Conservation (phyloP, 1,140 invertebrate species). For the Drosophila mauritiana region DNA sequence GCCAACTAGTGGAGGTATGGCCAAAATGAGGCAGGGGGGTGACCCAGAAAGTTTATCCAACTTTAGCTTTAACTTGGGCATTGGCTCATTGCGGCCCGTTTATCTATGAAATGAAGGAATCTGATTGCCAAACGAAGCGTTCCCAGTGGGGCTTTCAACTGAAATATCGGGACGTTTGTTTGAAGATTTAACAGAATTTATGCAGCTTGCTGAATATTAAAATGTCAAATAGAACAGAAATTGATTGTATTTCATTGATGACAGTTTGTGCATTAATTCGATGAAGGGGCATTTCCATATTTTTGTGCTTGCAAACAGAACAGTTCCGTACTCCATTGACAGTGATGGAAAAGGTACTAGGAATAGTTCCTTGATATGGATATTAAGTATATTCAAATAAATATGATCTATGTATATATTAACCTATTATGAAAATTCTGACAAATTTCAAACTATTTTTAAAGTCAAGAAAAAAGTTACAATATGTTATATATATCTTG, state of each 20-base stretch:
- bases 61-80: conserved; percentile 66
- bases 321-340: not conserved
- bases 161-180: conserved; percentile 3
- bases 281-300: conserved; percentile 9
- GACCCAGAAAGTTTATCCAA: conserved; percentile 60
- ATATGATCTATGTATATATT: not conserved
- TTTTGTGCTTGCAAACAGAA: not conserved
- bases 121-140: conserved; percentile 51
- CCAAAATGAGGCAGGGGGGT: not conserved
- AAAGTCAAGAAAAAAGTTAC: no score
- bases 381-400: not conserved
- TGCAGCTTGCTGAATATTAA: conserved; percentile 21
- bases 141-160: conserved; percentile 33
- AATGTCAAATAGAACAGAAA: conserved; percentile 18
- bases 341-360: not conserved
- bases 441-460: no score
- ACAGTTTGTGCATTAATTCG: conserved; percentile 10
- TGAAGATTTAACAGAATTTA: not conserved
- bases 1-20: conserved; percentile 36
- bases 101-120: conserved; percentile 77
- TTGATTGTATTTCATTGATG: conserved; percentile 19
- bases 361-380: not conserved
- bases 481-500: no score
- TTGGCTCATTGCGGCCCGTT: conserved; percentile 70
- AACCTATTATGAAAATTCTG: no score